Conservation (phyloP, 2,113 vertebrate genomes). For the Actenoides lindsayi region DNA sequence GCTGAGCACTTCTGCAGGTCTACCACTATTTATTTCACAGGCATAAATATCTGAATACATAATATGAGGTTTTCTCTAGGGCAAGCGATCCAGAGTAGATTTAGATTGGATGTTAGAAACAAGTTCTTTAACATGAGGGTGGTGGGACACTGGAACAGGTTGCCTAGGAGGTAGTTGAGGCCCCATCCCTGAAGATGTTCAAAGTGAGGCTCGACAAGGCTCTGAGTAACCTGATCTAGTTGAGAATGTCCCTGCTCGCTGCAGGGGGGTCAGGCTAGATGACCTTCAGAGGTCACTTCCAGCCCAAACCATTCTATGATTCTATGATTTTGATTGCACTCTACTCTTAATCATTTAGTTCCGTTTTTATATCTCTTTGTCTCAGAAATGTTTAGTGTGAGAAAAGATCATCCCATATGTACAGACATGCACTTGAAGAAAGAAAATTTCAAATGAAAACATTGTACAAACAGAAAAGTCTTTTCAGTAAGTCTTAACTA, state of each 20-base stretch:
- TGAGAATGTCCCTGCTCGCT: no score
- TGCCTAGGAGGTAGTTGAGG: no score
- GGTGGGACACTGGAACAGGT: no score
- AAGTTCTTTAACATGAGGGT: no score
- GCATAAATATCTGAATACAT: neutral
- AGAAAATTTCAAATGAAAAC: constrained; percentile 12
- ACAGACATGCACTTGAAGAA: neutral
- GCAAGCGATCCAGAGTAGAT: neutral
- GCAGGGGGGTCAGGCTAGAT: no score
- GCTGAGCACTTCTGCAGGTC: neutral
- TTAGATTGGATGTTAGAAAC: no score
- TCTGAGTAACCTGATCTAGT: no score
- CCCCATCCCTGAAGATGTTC: no score
- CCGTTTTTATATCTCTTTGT: neutral
- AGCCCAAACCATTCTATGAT: no score
- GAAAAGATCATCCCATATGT: neutral
- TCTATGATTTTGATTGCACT: neutral
- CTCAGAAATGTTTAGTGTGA: neutral
- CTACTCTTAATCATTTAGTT: neutral
- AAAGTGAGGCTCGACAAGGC: no score
- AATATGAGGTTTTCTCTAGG: neutral
- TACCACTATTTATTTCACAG: neutral
- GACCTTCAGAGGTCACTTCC: no score
- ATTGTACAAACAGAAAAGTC: neutral
- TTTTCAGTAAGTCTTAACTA: constrained; percentile 11